Conservation (phyloP, 2,113 vertebrate genomes). For the Dromiciops gliroides region DNA sequence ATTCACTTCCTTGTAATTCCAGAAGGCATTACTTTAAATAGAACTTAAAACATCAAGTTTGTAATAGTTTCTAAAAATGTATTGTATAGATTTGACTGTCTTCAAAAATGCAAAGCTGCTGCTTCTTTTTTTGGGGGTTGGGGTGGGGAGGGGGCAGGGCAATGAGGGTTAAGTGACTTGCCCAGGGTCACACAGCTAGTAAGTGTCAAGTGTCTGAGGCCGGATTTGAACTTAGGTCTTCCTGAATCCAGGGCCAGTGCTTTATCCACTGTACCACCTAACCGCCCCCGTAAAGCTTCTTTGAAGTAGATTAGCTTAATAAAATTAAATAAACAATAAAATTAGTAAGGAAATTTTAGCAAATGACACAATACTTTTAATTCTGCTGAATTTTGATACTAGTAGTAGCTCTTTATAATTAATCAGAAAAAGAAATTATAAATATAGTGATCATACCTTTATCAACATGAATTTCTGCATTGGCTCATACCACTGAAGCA, state of each 20-base stretch:
- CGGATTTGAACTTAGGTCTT: too few species aligned
- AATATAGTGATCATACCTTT: conserved; percentile 86
- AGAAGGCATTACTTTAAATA: conserved; percentile 26
- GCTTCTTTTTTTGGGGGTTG: too few species aligned
- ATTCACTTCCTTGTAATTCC: conserved; percentile 39
- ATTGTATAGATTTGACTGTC: conserved; percentile 7
- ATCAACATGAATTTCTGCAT: conserved; percentile 99
- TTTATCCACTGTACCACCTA: too few species aligned
- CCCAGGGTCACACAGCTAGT: too few species aligned
- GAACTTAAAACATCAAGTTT: neutral
- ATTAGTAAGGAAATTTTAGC: conserved; percentile 36
- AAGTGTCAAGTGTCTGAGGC: too few species aligned
- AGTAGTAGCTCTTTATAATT: conserved; percentile 10
- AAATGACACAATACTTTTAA: conserved; percentile 35
- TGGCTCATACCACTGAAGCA: conserved; percentile 99
- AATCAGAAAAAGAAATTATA: conserved; percentile 25
- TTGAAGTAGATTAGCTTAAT: conserved; percentile 1
- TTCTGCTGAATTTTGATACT: neutral
- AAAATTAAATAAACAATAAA: conserved; percentile 11
- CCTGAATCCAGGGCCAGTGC: too few species aligned
- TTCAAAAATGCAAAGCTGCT: conserved; percentile 34
- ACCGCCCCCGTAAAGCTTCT: too few species aligned
- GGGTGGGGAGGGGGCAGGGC: too few species aligned
- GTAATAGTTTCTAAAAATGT: conserved; percentile 13
- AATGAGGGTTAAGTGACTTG: too few species aligned